These are phyloP conservation scores for Brachionus angularis DNA, from an alignment of 1,140 invertebrate species.

Conservation along the genomic window DNA sequence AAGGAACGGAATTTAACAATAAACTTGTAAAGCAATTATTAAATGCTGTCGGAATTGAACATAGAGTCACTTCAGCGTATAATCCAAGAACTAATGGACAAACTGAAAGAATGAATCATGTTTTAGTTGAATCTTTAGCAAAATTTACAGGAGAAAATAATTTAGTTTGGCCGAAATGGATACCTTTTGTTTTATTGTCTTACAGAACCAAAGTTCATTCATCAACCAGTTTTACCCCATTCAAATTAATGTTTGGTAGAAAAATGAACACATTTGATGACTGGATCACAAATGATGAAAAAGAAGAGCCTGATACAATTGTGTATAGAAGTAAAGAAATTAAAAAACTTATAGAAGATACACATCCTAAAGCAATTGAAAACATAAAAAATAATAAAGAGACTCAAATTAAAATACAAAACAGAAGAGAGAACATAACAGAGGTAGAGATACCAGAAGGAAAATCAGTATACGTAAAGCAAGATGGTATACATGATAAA, in stretches of 20 bases:
- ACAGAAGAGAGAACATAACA: neutral
- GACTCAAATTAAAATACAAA: too few species aligned
- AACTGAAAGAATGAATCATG: slow-evolving; percentile 47
- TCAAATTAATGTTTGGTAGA: slow-evolving; percentile 50
- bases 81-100: slow-evolving; percentile 50
- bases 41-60: slow-evolving; percentile 46
- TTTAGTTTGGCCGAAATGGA: slow-evolving; percentile 50
- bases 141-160: slow-evolving; percentile 46
- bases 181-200: slow-evolving; percentile 49
- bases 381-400: neutral
- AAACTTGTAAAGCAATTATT: slow-evolving; percentile 46
- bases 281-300: neutral
- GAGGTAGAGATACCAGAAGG: neutral
- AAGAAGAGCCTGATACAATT: neutral
- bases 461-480: neutral
- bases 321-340: neutral
- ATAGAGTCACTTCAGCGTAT: slow-evolving; percentile 47
- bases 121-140: slow-evolving; percentile 48
- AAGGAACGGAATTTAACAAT: slow-evolving; percentile 56
- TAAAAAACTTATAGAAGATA: too few species aligned
- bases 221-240: slow-evolving; percentile 47
- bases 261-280: slow-evolving; percentile 45
- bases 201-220: slow-evolving; percentile 48
- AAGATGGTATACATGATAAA: neutral
- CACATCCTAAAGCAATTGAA: too few species aligned